Conservation (phyloP, 2,888 invertebrate genomes). For the Melieria omissa region DNA sequence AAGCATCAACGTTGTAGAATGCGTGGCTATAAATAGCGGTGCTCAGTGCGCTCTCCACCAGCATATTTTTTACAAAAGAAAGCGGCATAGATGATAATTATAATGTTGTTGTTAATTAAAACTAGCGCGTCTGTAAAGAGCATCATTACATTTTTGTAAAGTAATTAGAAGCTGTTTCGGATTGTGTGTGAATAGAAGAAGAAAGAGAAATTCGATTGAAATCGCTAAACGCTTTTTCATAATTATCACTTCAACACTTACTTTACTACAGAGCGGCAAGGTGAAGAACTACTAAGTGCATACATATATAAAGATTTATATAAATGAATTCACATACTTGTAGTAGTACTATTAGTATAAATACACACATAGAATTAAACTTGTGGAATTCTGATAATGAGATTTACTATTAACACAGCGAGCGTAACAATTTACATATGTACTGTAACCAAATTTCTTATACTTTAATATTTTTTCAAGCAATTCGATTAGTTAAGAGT, state of each 20-base stretch:
- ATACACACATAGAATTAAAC: background rate
- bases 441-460: conserved; percentile 20
- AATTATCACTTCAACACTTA: background rate
- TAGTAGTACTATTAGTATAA: conserved; percentile 8
- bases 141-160: background rate
- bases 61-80: too few relatives aligned
- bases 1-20: too few relatives aligned
- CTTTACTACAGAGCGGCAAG: conserved; percentile 2
- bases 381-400: conserved; percentile 1
- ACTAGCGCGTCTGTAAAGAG: background rate
- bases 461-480: conserved; percentile 44
- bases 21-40: too few relatives aligned
- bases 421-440: conserved; percentile 19
- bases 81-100: background rate
- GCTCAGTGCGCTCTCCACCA: too few relatives aligned
- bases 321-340: conserved; percentile 1
- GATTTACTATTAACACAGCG: conserved; percentile 6
- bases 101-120: conserved; percentile 4
- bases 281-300: background rate
- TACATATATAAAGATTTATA: conserved; percentile 9
- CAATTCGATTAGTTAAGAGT: conserved; percentile 51
- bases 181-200: background rate
- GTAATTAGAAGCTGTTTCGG: background rate
- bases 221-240: conserved; percentile 3
- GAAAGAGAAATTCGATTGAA: background rate